Conservation (phyloP, 2,113 vertebrate genomes). For the Anas platyrhynchos region DNA sequence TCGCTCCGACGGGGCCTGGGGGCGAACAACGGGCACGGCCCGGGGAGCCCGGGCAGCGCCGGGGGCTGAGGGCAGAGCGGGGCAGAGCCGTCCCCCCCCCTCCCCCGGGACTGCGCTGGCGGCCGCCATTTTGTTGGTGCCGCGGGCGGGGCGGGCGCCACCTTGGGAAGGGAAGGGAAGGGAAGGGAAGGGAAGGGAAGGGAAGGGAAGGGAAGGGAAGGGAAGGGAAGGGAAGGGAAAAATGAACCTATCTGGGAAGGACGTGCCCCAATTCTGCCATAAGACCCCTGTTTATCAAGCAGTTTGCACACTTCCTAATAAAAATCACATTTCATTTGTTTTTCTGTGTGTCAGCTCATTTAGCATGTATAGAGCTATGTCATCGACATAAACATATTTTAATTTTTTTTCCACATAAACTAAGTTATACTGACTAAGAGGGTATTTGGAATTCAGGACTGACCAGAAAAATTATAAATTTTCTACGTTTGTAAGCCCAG, state of each 20-base stretch:
- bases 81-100: not conserved
- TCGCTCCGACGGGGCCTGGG: too few species aligned
- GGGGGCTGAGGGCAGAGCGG: not conserved
- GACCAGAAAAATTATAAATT: rapidly evolving
- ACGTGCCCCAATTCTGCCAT: too few species aligned
- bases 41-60: not conserved
- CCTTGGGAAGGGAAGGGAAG: too few species aligned
- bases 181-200: too few species aligned
- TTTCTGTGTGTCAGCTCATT: not conserved
- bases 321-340: not conserved
- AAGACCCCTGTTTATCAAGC: too few species aligned
- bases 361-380: not conserved
- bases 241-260: too few species aligned
- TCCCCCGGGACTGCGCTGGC: not conserved
- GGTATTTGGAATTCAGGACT: not conserved
- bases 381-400: too few species aligned
- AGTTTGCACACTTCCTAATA: not conserved
- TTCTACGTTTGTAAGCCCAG: rapidly evolving
- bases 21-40: too few species aligned
- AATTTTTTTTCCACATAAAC: too few species aligned
- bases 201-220: too few species aligned
- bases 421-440: too few species aligned
- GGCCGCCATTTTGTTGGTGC: not conserved
- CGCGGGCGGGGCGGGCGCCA: not conserved
- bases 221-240: too few species aligned